Percentiles rank a stretch among this genome's conserved stretches.
Conservation (phyloP, 1,140 invertebrate genomes). For the Heliothis virescens region DNA sequence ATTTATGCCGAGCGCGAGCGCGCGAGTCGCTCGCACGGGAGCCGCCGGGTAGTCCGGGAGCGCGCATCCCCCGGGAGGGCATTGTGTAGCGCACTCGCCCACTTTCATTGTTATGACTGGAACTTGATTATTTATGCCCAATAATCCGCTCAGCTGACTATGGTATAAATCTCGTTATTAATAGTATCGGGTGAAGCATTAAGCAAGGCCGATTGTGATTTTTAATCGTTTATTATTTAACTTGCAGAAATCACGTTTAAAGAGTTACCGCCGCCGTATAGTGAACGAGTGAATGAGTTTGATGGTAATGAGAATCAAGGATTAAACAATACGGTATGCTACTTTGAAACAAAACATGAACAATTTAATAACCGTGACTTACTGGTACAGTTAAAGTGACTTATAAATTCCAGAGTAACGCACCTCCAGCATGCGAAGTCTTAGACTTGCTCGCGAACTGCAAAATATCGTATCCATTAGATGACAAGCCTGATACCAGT, state of each 20-base stretch:
- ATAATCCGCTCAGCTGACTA: constrained; percentile 68
- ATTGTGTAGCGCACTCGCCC: constrained; percentile 59
- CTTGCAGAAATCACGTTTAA: constrained; percentile 72
- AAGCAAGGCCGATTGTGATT: constrained; percentile 54
- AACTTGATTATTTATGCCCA: constrained; percentile 66
- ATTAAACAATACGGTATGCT: constrained; percentile 59
- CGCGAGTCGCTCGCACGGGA: constrained; percentile 38
- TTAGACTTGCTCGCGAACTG: constrained; percentile 79
- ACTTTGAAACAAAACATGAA: constrained; percentile 7
- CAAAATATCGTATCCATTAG: constrained; percentile 63
- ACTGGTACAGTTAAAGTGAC: constrained; percentile 12
- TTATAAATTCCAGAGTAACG: constrained; percentile 57
- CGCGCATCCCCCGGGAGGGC: constrained; percentile 55
- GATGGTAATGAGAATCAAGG: constrained; percentile 51
- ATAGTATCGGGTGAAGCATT: constrained; percentile 57
- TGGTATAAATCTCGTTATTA: constrained; percentile 66
- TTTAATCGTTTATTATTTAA: constrained; percentile 52
- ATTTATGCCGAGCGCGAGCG: constrained; percentile 37
- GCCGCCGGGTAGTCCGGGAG: constrained; percentile 53
- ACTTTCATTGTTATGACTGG: constrained; percentile 61
- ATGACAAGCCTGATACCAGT: constrained; percentile 64
- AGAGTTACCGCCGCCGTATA: constrained; percentile 77
- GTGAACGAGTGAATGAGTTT: constrained; percentile 63
- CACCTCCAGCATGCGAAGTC: constrained; percentile 65
- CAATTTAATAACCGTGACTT: constrained; percentile 26